Conservation (phyloP, 2,888 invertebrate genomes). For the Cerceris ruficornis region DNA sequence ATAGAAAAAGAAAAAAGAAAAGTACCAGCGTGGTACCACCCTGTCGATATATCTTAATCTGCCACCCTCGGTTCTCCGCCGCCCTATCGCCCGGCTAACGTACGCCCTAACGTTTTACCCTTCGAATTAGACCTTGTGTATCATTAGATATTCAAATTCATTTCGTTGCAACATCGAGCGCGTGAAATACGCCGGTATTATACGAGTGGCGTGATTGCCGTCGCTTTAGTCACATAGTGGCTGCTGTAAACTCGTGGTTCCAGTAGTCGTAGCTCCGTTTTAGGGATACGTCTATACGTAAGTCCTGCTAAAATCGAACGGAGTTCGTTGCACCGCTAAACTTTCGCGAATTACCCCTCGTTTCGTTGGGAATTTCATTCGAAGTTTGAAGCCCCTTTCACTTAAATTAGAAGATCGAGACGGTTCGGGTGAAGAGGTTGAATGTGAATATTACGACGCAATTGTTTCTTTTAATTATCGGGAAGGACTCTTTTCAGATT, state of each 20-base stretch:
- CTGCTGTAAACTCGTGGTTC: slow-evolving; percentile 28
- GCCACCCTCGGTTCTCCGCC: slow-evolving; percentile 12
- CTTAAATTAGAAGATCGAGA: slow-evolving; percentile 11
- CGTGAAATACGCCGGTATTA: slow-evolving; percentile 45
- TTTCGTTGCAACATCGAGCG: slow-evolving; percentile 37
- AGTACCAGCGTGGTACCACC: slow-evolving; percentile 11
- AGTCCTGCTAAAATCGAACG: slow-evolving; percentile 15
- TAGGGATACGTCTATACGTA: slow-evolving; percentile 30
- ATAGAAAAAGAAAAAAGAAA: slow-evolving; percentile 23
- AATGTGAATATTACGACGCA: too few relatives aligned
- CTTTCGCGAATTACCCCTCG: slow-evolving; percentile 48
- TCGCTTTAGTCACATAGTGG: slow-evolving; percentile 49
- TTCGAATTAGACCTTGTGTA: slow-evolving; percentile 36
- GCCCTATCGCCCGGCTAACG: background rate
- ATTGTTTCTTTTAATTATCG: too few relatives aligned
- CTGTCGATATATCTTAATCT: slow-evolving; percentile 32
- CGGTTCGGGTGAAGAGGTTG: background rate
- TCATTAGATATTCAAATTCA: slow-evolving; percentile 63
- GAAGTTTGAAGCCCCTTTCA: slow-evolving; percentile 12
- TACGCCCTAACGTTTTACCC: slow-evolving; percentile 27
- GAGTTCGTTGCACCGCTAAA: slow-evolving; percentile 61
- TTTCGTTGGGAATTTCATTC: slow-evolving; percentile 27
- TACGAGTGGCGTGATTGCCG: slow-evolving; percentile 52
- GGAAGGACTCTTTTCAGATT: background rate
- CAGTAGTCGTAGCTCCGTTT: slow-evolving; percentile 22